A percentile compares a stretch with the other conserved stretches of the same genome.
These are phyloP conservation scores for Caenorhabditis sp. DNA, from an alignment of 2,888 invertebrate species.

Conservation along the genomic window DNA sequence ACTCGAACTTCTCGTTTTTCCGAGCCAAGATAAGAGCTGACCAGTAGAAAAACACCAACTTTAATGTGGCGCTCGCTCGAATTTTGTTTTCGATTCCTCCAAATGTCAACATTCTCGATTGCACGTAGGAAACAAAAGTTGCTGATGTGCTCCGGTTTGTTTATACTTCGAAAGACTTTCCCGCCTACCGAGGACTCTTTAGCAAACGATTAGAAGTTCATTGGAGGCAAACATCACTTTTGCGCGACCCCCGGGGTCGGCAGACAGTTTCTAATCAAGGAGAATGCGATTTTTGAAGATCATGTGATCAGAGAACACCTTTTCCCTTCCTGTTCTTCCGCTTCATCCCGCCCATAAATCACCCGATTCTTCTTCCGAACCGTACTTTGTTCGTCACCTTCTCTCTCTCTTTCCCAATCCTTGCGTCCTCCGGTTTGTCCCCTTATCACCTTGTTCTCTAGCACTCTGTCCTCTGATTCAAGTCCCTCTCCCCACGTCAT, in stretches of 20 bases:
- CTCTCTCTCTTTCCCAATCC: too few species aligned
- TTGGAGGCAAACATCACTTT: neutral
- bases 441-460: conserved; percentile 46
- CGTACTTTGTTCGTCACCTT: conserved; percentile 53
- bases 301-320: conserved; percentile 53
- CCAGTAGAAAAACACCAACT: neutral
- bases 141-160: too few species aligned
- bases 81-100: neutral
- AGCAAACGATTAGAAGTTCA: neutral
- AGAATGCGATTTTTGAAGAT: conserved; percentile 52
- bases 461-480: conserved; percentile 19
- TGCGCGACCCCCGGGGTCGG: neutral
- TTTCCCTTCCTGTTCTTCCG: too few species aligned
- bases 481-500: conserved; percentile 33
- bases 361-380: conserved; percentile 48
- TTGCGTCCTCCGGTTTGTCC: conserved; percentile 21
- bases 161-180: too few species aligned
- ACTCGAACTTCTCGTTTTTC: too few species aligned
- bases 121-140: too few species aligned
- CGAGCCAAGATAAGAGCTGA: too few species aligned
- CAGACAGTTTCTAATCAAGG: neutral
- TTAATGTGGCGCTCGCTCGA: neutral
- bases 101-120: neutral
- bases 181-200: too few species aligned
- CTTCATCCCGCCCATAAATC: conserved; percentile 30